These are phyloP conservation scores for Catocala fraxini DNA, from an alignment of 2,888 invertebrate species.

Conservation along the genomic window DNA sequence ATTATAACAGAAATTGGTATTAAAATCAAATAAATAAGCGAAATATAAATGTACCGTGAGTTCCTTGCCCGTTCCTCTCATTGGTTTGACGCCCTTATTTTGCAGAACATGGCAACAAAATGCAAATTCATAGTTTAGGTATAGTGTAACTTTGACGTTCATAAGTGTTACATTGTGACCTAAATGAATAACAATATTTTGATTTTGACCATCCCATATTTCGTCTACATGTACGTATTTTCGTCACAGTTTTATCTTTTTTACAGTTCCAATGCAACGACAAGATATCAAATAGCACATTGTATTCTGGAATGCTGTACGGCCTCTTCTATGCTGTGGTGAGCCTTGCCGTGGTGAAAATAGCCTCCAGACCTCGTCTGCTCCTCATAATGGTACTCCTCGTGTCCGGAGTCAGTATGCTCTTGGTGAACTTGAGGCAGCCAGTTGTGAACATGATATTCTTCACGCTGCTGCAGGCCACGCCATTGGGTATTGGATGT, in stretches of 20 bases:
- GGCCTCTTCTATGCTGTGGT: conserved; percentile 86
- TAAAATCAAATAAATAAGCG: no score
- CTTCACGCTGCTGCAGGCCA: conserved; percentile 63
- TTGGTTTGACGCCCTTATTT: no score
- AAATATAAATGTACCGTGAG: no score
- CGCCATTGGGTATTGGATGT: conserved; percentile 60
- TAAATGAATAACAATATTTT: no score
- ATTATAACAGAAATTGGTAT: no score
- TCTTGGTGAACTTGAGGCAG: conserved; percentile 78
- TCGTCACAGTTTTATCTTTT: neutral
- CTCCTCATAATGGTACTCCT: conserved; percentile 74
- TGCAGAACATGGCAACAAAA: neutral
- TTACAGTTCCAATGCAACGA: conserved; percentile 61
- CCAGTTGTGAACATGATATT: conserved; percentile 62
- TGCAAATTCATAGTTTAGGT: no score
- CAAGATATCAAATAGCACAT: conserved; percentile 84
- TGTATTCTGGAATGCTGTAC: conserved; percentile 87
- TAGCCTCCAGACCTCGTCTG: conserved; percentile 82
- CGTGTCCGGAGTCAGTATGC: conserved; percentile 82
- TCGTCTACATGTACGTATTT: no score
- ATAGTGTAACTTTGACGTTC: no score
- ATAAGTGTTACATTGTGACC: no score
- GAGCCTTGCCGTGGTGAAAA: conserved; percentile 77
- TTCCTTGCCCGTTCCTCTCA: no score
- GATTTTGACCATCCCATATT: no score